Conservation (phyloP, 1,140 invertebrate species). For the Medauroidea extradentata region DNA sequence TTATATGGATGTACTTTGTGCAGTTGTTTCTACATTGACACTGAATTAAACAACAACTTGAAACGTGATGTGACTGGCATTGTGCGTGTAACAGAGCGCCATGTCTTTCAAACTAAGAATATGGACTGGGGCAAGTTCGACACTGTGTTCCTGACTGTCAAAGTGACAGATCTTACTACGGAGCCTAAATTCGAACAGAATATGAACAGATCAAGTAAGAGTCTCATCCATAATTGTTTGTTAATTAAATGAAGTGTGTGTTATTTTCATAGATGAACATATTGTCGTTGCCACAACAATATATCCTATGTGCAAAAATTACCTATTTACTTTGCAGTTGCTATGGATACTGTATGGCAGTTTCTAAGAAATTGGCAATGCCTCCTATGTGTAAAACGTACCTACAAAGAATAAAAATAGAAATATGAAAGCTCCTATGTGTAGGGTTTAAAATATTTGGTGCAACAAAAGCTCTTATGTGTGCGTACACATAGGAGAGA, state of each 20-base stretch:
- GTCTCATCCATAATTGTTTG: neutral
- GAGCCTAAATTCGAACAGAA: conserved; percentile 38
- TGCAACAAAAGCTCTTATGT: too few relatives aligned
- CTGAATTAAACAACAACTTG: conserved; percentile 1
- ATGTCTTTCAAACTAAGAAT: conserved; percentile 19
- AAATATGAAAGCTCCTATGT: too few relatives aligned
- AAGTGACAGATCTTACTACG: conserved; percentile 44
- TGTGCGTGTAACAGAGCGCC: conserved; percentile 35
- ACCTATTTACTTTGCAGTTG: too few relatives aligned
- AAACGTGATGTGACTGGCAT: conserved; percentile 32
- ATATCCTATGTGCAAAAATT: too few relatives aligned
- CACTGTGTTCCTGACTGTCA: conserved; percentile 46
- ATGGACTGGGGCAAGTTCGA: conserved; percentile 55
- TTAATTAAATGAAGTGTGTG: neutral
- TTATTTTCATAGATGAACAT: too few relatives aligned
- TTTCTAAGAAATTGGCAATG: too few relatives aligned
- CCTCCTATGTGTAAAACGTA: too few relatives aligned
- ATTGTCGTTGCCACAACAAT: too few relatives aligned
- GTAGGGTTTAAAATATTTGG: too few relatives aligned
- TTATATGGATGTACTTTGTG: neutral
- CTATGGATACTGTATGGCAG: too few relatives aligned
- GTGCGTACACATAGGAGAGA: too few relatives aligned
- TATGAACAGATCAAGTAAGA: conserved; percentile 36
- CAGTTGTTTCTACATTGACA: conserved; percentile 13
- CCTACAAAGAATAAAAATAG: too few relatives aligned